phyloP scores from a whole-genome alignment of 2,888 invertebrate species.

The Mesodorylaimus sp. region DNA sequence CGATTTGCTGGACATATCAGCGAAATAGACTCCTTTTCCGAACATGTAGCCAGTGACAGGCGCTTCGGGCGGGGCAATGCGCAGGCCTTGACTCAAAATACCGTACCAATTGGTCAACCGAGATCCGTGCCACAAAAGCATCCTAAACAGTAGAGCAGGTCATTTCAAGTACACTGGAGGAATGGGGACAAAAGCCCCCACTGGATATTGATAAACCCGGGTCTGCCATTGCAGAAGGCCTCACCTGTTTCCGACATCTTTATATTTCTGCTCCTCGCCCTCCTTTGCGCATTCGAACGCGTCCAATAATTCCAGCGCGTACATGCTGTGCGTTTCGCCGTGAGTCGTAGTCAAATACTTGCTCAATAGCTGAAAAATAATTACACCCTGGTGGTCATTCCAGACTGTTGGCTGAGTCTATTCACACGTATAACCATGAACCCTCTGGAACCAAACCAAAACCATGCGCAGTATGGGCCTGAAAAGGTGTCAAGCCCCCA shows the following conservation, averaged over 20 bases:
- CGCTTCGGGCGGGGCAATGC: conserved; percentile 40
- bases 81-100: conserved; percentile 36
- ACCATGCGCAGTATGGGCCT: background rate
- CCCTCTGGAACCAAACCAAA: background rate
- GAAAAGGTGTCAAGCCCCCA: too few species aligned
- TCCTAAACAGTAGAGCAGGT: conserved; percentile 19
- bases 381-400: background rate
- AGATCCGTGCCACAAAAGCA: conserved; percentile 39
- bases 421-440: too few species aligned
- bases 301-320: conserved; percentile 33
- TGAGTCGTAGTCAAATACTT: conserved; percentile 35
- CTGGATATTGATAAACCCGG: background rate
- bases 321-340: conserved; percentile 35
- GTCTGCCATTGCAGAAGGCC: background rate
- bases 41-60: conserved; percentile 30
- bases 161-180: background rate
- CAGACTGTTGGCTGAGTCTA: too few species aligned
- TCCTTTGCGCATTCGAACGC: conserved; percentile 32
- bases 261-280: conserved; percentile 28
- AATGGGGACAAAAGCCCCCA: background rate
- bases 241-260: conserved; percentile 34
- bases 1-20: conserved; percentile 39
- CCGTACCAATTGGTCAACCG: conserved; percentile 38
- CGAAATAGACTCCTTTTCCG: conserved; percentile 40
- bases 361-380: conserved; percentile 30